Evolutionary conservation across 1,140 invertebrate species (phyloP).

Genomic region (Lordiphosa mommai): DNA sequence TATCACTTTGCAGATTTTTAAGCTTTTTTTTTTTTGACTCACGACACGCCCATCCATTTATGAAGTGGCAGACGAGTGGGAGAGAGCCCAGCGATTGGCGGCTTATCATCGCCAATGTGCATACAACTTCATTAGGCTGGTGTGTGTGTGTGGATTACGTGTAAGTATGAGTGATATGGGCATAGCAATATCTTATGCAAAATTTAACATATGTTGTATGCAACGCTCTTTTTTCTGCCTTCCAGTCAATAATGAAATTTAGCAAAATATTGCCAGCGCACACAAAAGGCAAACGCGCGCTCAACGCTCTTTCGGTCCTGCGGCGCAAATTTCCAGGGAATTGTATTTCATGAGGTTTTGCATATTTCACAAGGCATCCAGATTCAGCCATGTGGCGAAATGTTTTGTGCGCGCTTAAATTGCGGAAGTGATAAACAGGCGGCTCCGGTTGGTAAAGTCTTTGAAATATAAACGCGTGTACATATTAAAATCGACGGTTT

Average conservation of each 20-base stretch:
- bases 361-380: slow-evolving; percentile 55
- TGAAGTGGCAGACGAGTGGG: slow-evolving; percentile 29
- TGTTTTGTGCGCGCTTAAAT: slow-evolving; percentile 59
- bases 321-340: slow-evolving; percentile 29
- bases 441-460: slow-evolving; percentile 51
- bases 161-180: slow-evolving; percentile 58
- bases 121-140: slow-evolving; percentile 61
- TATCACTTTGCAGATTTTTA: slow-evolving; percentile 61
- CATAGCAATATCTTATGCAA: slow-evolving; percentile 46
- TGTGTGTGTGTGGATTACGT: neutral
- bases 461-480: too few species aligned
- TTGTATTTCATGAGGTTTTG: slow-evolving; percentile 31
- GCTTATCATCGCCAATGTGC: slow-evolving; percentile 45
- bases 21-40: slow-evolving; percentile 5
- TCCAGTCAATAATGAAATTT: slow-evolving; percentile 76
- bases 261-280: slow-evolving; percentile 52
- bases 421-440: slow-evolving; percentile 65
- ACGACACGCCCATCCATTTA: slow-evolving; percentile 36
- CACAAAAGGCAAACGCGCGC: slow-evolving; percentile 39
- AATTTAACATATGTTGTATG: slow-evolving; percentile 25
- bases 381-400: slow-evolving; percentile 43
- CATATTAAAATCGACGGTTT: too few species aligned
- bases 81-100: slow-evolving; percentile 31
- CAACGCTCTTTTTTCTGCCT: slow-evolving; percentile 1
- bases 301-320: slow-evolving; percentile 26